These are phyloP conservation scores for Syngnathus typhle DNA, from an alignment of 2,113 vertebrate genomes.

Conservation along the genomic window DNA sequence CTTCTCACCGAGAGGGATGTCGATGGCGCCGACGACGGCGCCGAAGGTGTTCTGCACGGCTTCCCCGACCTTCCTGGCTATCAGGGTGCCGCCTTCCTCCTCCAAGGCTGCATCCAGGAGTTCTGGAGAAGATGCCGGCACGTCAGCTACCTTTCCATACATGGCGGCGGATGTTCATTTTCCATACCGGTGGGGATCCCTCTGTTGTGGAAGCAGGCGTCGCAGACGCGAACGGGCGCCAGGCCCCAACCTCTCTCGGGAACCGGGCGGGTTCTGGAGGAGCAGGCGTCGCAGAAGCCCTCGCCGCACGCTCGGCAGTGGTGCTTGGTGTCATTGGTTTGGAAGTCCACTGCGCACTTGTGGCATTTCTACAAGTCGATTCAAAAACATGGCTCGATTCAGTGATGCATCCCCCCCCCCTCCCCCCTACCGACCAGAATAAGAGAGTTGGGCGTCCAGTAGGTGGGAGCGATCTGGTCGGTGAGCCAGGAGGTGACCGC, in stretches of 20 bases:
- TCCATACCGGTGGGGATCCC: slow-evolving; percentile 77
- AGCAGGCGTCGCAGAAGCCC: slow-evolving; percentile 92
- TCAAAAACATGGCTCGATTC: too few relatives aligned
- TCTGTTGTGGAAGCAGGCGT: slow-evolving; percentile 85
- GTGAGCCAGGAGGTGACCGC: slow-evolving; percentile 96
- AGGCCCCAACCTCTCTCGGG: slow-evolving; percentile 96
- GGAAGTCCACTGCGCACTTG: slow-evolving; percentile 83
- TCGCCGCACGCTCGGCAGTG: slow-evolving; percentile 97
- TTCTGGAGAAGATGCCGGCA: slow-evolving; percentile 63
- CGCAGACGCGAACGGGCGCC: slow-evolving; percentile 87
- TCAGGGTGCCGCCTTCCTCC: slow-evolving; percentile 88
- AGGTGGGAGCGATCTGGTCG: slow-evolving; percentile 96
- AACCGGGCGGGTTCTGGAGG: slow-evolving; percentile 87
- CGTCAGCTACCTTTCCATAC: neutral
- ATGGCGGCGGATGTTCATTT: neutral
- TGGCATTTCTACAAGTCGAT: slow-evolving; percentile 76
- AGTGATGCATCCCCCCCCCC: too few relatives aligned
- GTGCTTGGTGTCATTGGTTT: slow-evolving; percentile 92
- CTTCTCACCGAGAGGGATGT: slow-evolving; percentile 90
- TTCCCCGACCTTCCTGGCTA: slow-evolving; percentile 94
- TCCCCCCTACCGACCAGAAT: slow-evolving; percentile 74
- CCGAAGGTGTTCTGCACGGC: slow-evolving; percentile 95
- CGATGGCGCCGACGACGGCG: slow-evolving; percentile 91
- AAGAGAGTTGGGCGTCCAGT: slow-evolving; percentile 97
- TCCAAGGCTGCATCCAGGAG: slow-evolving; percentile 77